Base-by-base conservation (phyloP, 2,113 vertebrate species). In the Lepus europaeus region DNA sequence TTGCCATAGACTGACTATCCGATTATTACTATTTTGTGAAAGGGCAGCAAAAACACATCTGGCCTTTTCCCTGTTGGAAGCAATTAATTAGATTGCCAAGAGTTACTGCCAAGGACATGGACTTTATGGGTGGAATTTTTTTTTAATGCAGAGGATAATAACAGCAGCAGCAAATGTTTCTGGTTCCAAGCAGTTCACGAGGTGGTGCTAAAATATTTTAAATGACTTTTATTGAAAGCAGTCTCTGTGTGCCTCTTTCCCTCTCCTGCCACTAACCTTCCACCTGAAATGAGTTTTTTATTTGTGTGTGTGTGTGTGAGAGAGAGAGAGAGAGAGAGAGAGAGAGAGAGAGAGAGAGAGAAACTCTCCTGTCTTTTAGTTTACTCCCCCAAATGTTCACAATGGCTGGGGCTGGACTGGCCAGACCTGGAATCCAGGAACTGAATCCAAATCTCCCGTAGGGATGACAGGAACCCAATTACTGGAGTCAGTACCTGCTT, bases 111-210 rank as follows among this genome's bases (percentile, higher is more conserved):
- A 63, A 87, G 33, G 39, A n/a, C 16, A 78, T 82, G 76, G 78
- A 72, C 33, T 91, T 83, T 94, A 56, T 89, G 23, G 36, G 16
- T 73, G 49, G 51, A 87, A 66, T 78, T 61, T 82, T 93, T 90
- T 63, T 88, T 82, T 51, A 81, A 70, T 86, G 39, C 36, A 45
- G 22, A 33, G 66, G 16, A 76, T 81, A 87, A 56, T 25, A 39
- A 61, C 22, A 72, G 23, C 19, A 49, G 56, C 12, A 49, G 39
- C 7, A 61, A 63, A 63, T 81, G 17, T 85, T 87, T 91, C 31
- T 82, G 36, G 45, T n/a, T 90, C 36, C 56, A 39, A 72, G 63
- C 13, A 69, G 10, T 61, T 89, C 51, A 69, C 76, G 56, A 78
- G 33, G 9, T 74, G 73, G 39, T 82, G 22, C 20, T 88, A 81